phyloP scores from a whole-genome alignment of 2,888 invertebrate species.

The Aradus depressus region DNA sequence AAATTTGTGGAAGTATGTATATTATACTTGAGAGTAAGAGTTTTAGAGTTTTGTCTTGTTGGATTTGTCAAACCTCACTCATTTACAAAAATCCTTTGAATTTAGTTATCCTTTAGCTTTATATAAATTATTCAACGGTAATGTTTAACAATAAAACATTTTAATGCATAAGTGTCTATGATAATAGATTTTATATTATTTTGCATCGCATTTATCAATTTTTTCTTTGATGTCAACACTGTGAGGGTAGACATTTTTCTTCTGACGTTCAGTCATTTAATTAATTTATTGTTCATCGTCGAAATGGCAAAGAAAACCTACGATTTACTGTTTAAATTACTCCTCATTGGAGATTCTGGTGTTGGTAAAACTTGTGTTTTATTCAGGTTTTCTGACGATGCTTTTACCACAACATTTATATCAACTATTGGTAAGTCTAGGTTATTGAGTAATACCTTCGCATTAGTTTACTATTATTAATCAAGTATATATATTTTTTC shows the following conservation, averaged over 20 bases:
- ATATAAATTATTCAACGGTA: too few relatives aligned
- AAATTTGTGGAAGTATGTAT: too few relatives aligned
- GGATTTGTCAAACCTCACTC: too few relatives aligned
- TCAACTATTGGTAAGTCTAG: conserved; percentile 77
- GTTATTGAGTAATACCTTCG: conserved; percentile 9
- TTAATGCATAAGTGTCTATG: background rate
- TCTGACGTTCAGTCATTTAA: conserved; percentile 16
- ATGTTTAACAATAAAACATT: background rate
- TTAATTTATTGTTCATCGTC: conserved; percentile 2
- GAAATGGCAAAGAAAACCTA: conserved; percentile 91
- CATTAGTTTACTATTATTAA: too few relatives aligned
- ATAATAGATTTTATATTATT: too few relatives aligned
- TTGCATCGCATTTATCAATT: background rate
- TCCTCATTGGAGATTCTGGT: conserved; percentile 86
- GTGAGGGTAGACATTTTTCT: conserved; percentile 10
- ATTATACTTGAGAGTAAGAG: too few relatives aligned
- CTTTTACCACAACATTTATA: conserved; percentile 89
- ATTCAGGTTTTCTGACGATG: conserved; percentile 89
- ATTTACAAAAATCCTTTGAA: too few relatives aligned
- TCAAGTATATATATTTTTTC: too few relatives aligned
- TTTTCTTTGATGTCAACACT: conserved; percentile 9
- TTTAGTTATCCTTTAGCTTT: too few relatives aligned
- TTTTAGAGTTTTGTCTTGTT: too few relatives aligned
- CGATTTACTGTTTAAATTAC: conserved; percentile 83
- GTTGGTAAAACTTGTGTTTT: conserved; percentile 91